phyloP scores from a whole-genome alignment of 2,888 invertebrate species.

The Autographa pulchrina region DNA sequence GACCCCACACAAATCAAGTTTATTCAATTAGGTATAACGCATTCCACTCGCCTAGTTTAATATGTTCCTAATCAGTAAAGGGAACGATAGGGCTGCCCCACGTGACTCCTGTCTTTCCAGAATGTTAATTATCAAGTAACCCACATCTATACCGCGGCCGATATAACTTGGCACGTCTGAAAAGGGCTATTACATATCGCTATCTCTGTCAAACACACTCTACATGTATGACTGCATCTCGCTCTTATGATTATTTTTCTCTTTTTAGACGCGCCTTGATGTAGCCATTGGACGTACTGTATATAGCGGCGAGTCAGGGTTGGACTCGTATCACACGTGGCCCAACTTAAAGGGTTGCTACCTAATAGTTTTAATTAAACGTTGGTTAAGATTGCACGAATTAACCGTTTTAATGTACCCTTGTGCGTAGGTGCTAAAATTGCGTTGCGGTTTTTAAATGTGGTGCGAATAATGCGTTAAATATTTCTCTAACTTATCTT shows the following conservation, averaged over 20 bases:
- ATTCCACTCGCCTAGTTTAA: slow-evolving; percentile 71
- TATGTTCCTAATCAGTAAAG: slow-evolving; percentile 73
- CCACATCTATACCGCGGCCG: slow-evolving; percentile 47
- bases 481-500: neutral
- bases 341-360: slow-evolving; percentile 56
- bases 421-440: slow-evolving; percentile 36
- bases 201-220: neutral
- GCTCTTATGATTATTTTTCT: neutral
- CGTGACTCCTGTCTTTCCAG: slow-evolving; percentile 68
- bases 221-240: neutral
- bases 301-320: slow-evolving; percentile 47
- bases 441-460: slow-evolving; percentile 15
- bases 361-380: slow-evolving; percentile 68
- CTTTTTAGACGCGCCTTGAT: neutral
- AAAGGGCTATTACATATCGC: neutral
- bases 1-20: slow-evolving; percentile 53
- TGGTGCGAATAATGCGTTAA: neutral
- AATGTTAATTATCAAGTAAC: slow-evolving; percentile 73
- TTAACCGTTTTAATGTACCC: slow-evolving; percentile 53
- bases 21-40: slow-evolving; percentile 72
- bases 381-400: slow-evolving; percentile 60
- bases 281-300: slow-evolving; percentile 25
- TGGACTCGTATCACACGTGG: slow-evolving; percentile 60
- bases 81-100: slow-evolving; percentile 55
- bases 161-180: neutral